Evolutionary conservation across 2,888 invertebrate species (phyloP), one percentile per base, ranked within the genome.

Genomic region (Empis stercorea): DNA sequence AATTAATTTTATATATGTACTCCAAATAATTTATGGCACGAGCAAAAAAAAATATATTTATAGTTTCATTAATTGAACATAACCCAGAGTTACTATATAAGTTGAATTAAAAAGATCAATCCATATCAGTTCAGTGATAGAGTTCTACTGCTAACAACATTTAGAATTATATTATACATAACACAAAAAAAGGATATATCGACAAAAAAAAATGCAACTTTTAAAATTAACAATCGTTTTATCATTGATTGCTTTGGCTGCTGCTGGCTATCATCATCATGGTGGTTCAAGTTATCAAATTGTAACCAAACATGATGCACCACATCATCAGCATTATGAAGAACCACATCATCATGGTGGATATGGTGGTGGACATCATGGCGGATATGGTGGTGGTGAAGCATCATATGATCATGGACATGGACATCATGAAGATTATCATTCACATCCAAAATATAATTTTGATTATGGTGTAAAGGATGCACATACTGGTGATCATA

Each of bases 381-480:
- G 37, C 13, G 52, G 47, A 15, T 46, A 55, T 13, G 34, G 47
- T 41, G 49, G 43, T 34, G 49, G 41, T 17, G 49, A 30, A n/a
- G 41, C 51, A 54, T 42, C 52, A 56, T 34, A 72, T 44, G 45
- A 49, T n/a, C 30, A 49, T 48, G 59, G 52, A 14, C 49, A 58
- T n/a, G 54, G 53, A 37, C 48, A 59, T 17, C 45, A 55, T 7
- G 52, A 72, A 39, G 74, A 75, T 16, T 73, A 60, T 16, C 52
- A 68, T 57, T 62, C 64, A 36, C 61, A 71, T 55, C 72, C 72
- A 34, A 69, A 71, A 56, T 71, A 71, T 51, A 60, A 64, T 15
- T 73, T 68, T 52, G 68, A 72, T 52, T 73, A 72, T 53, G 72
- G 71, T 2, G 73, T 73, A n/a, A 67, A 71, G 52, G 72, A 72